Evolutionary conservation across 2,113 vertebrate genomes (phyloP).

Genomic region (Leucoraja erinaceus): DNA sequence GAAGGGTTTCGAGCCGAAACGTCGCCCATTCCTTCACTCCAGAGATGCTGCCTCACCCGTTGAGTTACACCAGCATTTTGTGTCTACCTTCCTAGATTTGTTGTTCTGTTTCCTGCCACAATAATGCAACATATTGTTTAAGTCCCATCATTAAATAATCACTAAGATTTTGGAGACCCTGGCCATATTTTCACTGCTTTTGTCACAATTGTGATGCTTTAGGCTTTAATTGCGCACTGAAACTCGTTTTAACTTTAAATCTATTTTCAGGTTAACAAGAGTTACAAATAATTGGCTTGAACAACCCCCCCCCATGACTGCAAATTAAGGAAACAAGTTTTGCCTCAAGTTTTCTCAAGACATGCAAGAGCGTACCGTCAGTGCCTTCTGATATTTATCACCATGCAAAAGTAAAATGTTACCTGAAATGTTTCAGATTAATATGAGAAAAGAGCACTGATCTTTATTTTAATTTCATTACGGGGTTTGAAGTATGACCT

Average conservation of each 20-base stretch:
- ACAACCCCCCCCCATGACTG: neutral
- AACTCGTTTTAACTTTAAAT: neutral
- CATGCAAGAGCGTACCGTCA: too few species aligned
- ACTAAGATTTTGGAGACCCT: neutral
- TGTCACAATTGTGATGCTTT: neutral
- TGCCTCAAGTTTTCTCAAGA: neutral
- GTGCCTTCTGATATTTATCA: neutral
- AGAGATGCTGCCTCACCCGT: too few species aligned
- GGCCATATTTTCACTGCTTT: neutral
- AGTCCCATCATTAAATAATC: neutral
- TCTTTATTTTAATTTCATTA: neutral
- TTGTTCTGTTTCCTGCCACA: neutral
- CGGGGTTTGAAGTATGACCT: neutral
- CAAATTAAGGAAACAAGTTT: neutral
- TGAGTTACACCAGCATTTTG: too few species aligned
- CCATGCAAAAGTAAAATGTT: neutral
- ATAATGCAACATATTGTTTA: neutral
- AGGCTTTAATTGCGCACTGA: neutral
- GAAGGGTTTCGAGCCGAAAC: too few species aligned
- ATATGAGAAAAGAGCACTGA: neutral
- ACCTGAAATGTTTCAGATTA: neutral
- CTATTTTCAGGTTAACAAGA: neutral
- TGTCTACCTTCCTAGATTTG: neutral
- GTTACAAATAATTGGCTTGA: neutral
- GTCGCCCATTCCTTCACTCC: too few species aligned